A percentile compares a stretch with the other conserved stretches of the same genome.
phyloP scores from a whole-genome alignment of 2,888 invertebrate species.

The Rhamnusium bicolor region DNA sequence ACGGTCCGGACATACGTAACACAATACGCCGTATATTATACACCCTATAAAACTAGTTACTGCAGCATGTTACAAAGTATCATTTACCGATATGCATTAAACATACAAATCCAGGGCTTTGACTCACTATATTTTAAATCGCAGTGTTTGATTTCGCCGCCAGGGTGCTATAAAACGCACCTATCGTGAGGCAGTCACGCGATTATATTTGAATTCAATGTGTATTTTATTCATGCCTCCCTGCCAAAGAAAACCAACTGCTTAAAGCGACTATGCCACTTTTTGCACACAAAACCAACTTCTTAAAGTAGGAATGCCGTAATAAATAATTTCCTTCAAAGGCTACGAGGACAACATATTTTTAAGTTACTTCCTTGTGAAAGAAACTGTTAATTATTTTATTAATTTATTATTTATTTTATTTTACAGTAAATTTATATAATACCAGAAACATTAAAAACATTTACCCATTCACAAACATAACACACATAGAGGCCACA shows the following conservation, averaged over 20 bases:
- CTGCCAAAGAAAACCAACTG: constrained; percentile 48
- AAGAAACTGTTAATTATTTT: not conserved
- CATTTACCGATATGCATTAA: constrained; percentile 61
- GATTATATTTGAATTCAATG: constrained; percentile 67
- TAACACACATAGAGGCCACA: too few relatives aligned
- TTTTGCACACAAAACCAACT: constrained; percentile 40
- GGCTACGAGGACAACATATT: not conserved
- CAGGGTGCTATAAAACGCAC: constrained; percentile 66
- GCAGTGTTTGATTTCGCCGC: constrained; percentile 64
- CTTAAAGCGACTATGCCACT: constrained; percentile 32
- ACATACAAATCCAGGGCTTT: constrained; percentile 55
- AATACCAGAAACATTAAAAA: too few relatives aligned
- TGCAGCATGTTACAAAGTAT: constrained; percentile 60
- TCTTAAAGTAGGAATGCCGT: constrained; percentile 17
- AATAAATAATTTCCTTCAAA: constrained; percentile 11
- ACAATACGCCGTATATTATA: constrained; percentile 69
- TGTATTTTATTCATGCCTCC: constrained; percentile 59
- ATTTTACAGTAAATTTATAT: too few relatives aligned
- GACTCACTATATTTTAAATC: constrained; percentile 60
- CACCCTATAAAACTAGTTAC: constrained; percentile 69
- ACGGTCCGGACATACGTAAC: constrained; percentile 66
- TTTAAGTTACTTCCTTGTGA: constrained; percentile 14
- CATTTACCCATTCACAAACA: too few relatives aligned
- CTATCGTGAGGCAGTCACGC: constrained; percentile 62
- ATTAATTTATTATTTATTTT: not conserved